These are phyloP conservation scores for Xestobium rufovillosum DNA, from an alignment of 2,888 invertebrate species.

Conservation along the genomic window DNA sequence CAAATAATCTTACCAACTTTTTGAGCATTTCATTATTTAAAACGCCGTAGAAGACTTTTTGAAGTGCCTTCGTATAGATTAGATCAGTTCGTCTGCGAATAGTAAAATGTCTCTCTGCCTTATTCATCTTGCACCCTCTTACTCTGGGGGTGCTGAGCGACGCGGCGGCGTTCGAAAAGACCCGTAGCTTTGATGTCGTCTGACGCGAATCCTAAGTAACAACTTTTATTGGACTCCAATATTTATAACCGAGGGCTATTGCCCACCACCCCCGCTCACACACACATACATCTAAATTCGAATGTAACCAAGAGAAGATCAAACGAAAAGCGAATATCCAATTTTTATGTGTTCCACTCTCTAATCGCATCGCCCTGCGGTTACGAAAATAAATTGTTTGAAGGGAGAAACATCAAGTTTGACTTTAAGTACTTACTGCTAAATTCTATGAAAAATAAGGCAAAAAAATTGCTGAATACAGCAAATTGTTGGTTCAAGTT, in stretches of 20 bases:
- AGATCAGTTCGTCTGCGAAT: constrained; percentile 1
- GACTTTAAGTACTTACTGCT: too few relatives aligned
- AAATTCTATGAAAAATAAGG: too few relatives aligned
- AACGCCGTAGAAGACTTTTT: too few relatives aligned
- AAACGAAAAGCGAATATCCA: constrained; percentile 37
- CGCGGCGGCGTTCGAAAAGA: constrained; percentile 28
- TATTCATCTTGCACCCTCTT: constrained; percentile 36
- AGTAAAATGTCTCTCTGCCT: constrained; percentile 15
- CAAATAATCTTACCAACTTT: too few relatives aligned
- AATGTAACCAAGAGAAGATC: constrained; percentile 35
- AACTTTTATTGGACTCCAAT: constrained; percentile 44
- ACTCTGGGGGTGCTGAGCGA: constrained; percentile 22
- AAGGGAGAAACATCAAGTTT: too few relatives aligned
- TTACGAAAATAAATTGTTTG: neutral
- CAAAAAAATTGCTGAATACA: too few relatives aligned
- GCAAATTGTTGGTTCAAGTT: too few relatives aligned
- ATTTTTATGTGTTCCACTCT: constrained; percentile 29
- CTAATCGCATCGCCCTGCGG: constrained; percentile 15
- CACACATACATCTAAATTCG: constrained; percentile 31
- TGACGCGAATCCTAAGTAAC: constrained; percentile 42
- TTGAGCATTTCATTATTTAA: too few relatives aligned
- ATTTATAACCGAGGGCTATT: constrained; percentile 40
- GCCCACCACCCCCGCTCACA: too few relatives aligned
- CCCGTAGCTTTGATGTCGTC: constrained; percentile 41
- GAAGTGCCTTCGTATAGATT: too few relatives aligned